These are phyloP conservation scores for Trichogramma evanescens DNA, from an alignment of 2,888 invertebrate species.

Conservation along the genomic window DNA sequence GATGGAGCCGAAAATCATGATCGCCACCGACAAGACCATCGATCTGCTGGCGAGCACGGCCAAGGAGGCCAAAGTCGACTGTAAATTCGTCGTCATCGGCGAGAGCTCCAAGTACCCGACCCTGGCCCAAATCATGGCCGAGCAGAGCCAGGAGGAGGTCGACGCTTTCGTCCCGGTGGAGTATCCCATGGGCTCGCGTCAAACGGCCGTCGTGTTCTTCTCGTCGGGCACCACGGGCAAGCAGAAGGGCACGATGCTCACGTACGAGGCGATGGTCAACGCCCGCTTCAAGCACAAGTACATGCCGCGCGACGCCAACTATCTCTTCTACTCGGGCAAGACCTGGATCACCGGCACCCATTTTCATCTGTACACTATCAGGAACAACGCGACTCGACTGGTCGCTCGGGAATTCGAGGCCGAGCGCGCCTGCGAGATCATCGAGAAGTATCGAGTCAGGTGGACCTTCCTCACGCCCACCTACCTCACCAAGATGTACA, in stretches of 20 bases:
- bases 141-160: conserved; percentile 21
- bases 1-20: conserved; percentile 30
- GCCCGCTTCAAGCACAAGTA: conserved; percentile 33
- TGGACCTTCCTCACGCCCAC: no score
- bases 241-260: conserved; percentile 32
- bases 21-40: conserved; percentile 21
- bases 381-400: conserved; percentile 22
- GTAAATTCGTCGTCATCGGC: conserved; percentile 27
- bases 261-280: conserved; percentile 23
- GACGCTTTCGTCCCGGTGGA: conserved; percentile 26
- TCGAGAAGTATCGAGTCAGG: conserved; percentile 2
- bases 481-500: no score
- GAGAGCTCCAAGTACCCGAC: conserved; percentile 18
- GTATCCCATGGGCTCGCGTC: conserved; percentile 18
- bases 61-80: conserved; percentile 18
- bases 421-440: conserved; percentile 26
- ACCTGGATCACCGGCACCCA: no score
- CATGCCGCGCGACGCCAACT: conserved; percentile 13
- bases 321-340: no score
- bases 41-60: conserved; percentile 11
- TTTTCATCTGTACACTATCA: no score
- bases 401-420: conserved; percentile 28
- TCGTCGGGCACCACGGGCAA: conserved; percentile 39
- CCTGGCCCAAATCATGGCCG: conserved; percentile 24
- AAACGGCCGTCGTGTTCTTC: conserved; percentile 29